These are phyloP conservation scores for Camponotus floridanus DNA, from an alignment of 1,140 invertebrate genomes.

Conservation along the genomic window DNA sequence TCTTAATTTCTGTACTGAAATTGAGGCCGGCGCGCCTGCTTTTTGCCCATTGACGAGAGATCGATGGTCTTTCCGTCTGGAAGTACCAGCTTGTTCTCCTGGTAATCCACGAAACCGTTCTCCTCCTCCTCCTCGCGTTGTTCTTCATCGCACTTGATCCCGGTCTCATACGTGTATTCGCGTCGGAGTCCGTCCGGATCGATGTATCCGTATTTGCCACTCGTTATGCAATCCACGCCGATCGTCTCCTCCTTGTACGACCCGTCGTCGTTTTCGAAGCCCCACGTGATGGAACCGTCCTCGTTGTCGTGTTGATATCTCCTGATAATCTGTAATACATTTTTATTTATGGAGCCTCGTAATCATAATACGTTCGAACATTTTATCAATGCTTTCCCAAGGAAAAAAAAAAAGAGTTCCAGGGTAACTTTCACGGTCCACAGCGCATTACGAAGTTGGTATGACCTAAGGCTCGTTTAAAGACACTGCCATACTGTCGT, in stretches of 20 bases:
- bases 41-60: conserved; percentile 89
- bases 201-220: conserved; percentile 93
- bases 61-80: conserved; percentile 91
- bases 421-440: not conserved
- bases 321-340: conserved; percentile 81
- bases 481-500: conserved; percentile 10
- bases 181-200: conserved; percentile 92
- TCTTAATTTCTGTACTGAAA: conserved; percentile 78
- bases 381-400: not conserved
- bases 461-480: conserved; percentile 23
- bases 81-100: conserved; percentile 90
- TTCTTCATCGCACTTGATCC: conserved; percentile 89
- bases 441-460: not conserved
- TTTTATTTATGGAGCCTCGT: not conserved
- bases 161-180: conserved; percentile 91
- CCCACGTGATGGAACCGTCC: conserved; percentile 94
- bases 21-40: conserved; percentile 89
- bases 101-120: conserved; percentile 89
- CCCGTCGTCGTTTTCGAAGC: conserved; percentile 94
- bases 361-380: not conserved
- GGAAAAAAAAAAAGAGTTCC: not conserved
- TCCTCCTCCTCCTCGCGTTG: conserved; percentile 87
- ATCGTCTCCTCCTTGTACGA: conserved; percentile 92
- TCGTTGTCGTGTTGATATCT: conserved; percentile 92
- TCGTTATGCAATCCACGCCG: conserved; percentile 92